Evolutionary conservation across 2,113 vertebrate species (phyloP), one percentile per base, ranked within the genome.

Genomic region (Pseudolaguvia tuberculata): DNA sequence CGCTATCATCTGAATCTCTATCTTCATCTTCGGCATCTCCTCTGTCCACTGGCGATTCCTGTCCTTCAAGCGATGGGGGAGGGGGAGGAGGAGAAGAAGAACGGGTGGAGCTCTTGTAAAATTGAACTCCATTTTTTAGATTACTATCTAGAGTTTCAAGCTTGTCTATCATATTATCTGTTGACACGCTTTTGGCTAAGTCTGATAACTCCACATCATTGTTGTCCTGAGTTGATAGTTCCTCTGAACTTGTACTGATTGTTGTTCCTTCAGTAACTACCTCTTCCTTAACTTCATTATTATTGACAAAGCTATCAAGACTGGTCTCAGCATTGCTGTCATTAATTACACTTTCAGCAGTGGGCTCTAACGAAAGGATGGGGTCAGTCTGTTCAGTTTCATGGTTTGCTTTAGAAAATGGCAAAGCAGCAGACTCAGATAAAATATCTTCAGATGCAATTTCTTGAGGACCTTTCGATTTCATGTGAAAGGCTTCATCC

Each of bases 1-100:
- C 94, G 0, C 96, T 98, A 85, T 98, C 95, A 0, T 96, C 95
- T 0, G 91, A 93, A 82, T 95, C 93, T 0, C 89, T 93, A 21
- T 93, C 93, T 12, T 94, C 94, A 35, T 93, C 89, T 31, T 95
- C 92, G 0, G 79, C 88, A 72, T 93, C 93, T 20, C 90, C 89
- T 1, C 31, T 87, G 2, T 87, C 73, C 8, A 77, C 87, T 1
- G 5, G 79, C 77, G 84, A 80, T 2, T 72, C 48, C 20, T 82
- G 74, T 73, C 73, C 5, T 63, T 84, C 85, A 12, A 76, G 57
- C 7, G 75, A 80, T 14, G 65, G 55, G 3, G 72, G 29, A 50
- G 84, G 84, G 0, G 86, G 78, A 42, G 87, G 78, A 42, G 87
- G 76, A 11, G 77, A 51, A 6, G 82, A 76, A 58, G 78, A 57